Conservation (phyloP, 1,140 invertebrate species). For the Subanguina moxae region DNA sequence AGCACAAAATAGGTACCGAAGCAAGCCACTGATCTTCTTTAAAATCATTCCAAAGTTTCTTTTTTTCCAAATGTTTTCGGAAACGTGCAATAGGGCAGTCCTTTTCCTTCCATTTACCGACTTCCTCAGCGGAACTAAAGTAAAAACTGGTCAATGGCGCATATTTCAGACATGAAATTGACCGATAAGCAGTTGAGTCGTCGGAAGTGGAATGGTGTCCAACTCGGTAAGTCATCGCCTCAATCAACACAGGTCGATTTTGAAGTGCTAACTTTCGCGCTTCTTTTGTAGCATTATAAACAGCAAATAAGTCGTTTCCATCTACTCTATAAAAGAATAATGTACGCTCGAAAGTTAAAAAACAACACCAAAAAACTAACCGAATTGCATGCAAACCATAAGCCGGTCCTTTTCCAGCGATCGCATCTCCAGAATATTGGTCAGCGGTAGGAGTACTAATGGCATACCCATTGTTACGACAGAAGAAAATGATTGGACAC, state of each 20-base stretch:
- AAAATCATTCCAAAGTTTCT: conserved; percentile 75
- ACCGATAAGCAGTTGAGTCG: conserved; percentile 89
- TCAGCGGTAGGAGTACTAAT: conserved; percentile 89
- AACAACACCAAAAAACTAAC: conserved; percentile 12
- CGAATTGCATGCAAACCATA: conserved; percentile 82
- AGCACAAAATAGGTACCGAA: conserved; percentile 15
- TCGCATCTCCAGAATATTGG: conserved; percentile 79
- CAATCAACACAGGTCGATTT: conserved; percentile 85
- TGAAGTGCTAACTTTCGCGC: conserved; percentile 76
- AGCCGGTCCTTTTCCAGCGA: conserved; percentile 72
- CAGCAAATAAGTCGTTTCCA: conserved; percentile 91
- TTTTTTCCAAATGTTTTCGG: conserved; percentile 73
- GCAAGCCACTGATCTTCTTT: conserved; percentile 72
- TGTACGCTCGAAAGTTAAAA: background rate
- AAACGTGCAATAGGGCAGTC: conserved; percentile 80
- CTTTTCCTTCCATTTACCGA: conserved; percentile 74
- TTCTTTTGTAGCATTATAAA: conserved; percentile 81
- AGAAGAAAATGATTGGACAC: conserved; percentile 84
- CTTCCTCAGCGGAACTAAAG: conserved; percentile 53
- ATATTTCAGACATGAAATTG: conserved; percentile 47
- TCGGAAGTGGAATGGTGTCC: conserved; percentile 98
- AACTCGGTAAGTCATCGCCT: conserved; percentile 94
- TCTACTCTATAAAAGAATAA: conserved; percentile 73
- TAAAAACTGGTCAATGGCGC: too few species aligned
- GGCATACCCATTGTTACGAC: conserved; percentile 89